Percentiles rank a stretch among this genome's conserved stretches.
Evolutionary conservation across 2,888 invertebrate species (phyloP).

Genomic region (Odontocerum albicorne): DNA sequence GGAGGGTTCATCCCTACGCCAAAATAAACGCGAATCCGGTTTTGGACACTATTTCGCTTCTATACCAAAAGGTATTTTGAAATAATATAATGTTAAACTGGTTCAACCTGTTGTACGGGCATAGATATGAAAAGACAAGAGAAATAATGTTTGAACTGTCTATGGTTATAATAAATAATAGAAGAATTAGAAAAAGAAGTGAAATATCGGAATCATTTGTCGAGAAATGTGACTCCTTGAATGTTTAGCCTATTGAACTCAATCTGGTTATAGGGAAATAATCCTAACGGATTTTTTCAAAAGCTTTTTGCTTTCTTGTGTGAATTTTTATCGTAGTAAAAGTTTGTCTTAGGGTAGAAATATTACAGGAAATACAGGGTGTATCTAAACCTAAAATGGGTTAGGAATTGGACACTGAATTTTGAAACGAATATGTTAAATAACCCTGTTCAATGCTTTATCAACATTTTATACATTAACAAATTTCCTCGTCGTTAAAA

Average conservation of each 20-base stretch:
- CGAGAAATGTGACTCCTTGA: slow-evolving; percentile 11
- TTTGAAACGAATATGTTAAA: too few species aligned
- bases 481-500: too few species aligned
- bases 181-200: slow-evolving; percentile 7
- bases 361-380: too few species aligned
- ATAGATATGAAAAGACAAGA: too few species aligned
- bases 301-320: too few species aligned
- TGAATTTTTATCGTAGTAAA: too few species aligned
- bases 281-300: too few species aligned
- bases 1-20: slow-evolving; percentile 5
- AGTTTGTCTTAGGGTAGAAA: too few species aligned
- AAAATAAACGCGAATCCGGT: slow-evolving; percentile 1
- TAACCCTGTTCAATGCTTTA: too few species aligned
- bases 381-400: too few species aligned
- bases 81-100: slow-evolving; percentile 2
- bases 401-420: too few species aligned
- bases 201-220: slow-evolving; percentile 20
- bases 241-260: slow-evolving; percentile 18
- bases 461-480: too few species aligned
- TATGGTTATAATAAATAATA: slow-evolving; percentile 13
- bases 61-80: not conserved
- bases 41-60: not conserved
- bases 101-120: slow-evolving; percentile 19
- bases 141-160: not conserved
- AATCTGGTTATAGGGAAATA: slow-evolving; percentile 15